Percentiles rank a stretch among this genome's conserved stretches.
Evolutionary conservation across 2,797 vertebrate genomes (phyloP).

Genomic region (Semotilus atromaculatus): DNA sequence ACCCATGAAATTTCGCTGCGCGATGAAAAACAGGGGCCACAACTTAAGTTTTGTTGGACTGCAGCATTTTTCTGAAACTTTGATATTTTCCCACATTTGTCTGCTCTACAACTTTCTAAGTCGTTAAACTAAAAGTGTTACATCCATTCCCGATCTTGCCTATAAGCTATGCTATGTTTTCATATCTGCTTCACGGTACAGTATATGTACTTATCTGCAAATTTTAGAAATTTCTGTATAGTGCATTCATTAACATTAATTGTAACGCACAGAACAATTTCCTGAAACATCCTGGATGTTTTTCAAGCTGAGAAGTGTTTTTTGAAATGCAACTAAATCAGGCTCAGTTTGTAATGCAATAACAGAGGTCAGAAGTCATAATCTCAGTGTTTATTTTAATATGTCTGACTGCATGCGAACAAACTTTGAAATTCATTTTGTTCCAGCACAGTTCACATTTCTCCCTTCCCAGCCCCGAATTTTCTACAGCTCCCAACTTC

Average conservation of each 20-base stretch:
- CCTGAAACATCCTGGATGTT: not conserved
- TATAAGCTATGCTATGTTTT: not conserved
- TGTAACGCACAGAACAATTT: not conserved
- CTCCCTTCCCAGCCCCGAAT: conserved; percentile 12
- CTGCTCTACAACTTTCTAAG: not conserved
- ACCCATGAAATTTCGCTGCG: no score
- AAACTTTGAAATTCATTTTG: conserved; percentile 55
- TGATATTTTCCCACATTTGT: not conserved
- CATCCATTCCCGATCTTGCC: not conserved
- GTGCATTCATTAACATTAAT: not conserved
- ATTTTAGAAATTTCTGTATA: not conserved
- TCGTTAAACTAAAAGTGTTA: not conserved
- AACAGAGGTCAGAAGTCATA: conserved; percentile 36
- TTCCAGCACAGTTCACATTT: conserved; percentile 42
- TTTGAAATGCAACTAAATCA: not conserved
- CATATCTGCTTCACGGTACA: not conserved
- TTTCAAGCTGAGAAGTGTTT: not conserved
- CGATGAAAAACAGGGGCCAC: no score
- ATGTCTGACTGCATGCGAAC: conserved; percentile 40
- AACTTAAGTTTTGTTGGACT: not conserved
- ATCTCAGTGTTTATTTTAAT: conserved; percentile 6
- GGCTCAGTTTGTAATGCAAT: not conserved
- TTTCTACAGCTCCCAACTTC: conserved; percentile 48
- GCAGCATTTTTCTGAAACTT: not conserved
- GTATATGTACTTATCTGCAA: not conserved